Conservation (phyloP, 2,797 vertebrate genomes). For the Sebastes hopkinsi region DNA sequence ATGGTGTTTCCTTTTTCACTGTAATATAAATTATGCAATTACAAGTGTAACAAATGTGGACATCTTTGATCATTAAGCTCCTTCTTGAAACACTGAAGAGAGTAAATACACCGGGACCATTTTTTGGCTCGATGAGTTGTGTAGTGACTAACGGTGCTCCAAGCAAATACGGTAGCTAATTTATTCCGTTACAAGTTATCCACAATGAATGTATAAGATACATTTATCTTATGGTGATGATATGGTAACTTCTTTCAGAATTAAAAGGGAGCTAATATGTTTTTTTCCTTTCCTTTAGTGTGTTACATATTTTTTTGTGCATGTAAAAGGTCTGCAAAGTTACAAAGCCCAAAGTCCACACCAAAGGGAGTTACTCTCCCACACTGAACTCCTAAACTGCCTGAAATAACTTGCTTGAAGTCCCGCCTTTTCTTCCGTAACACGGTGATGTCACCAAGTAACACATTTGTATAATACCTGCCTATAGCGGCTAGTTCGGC, state of each 20-base stretch:
- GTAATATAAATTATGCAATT: slow-evolving; percentile 40
- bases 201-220: not conserved
- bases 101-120: not conserved
- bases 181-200: not conserved
- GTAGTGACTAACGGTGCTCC: not conserved
- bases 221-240: not conserved
- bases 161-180: not conserved
- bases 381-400: not conserved
- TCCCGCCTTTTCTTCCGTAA: not conserved
- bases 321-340: not conserved
- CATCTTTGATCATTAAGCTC: slow-evolving; percentile 8
- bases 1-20: not conserved
- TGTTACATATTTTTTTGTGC: not conserved
- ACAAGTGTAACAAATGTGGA: not conserved
- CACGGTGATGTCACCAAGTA: not conserved
- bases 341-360: not conserved
- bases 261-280: too few species aligned
- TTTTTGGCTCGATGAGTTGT: not conserved
- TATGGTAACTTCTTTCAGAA: not conserved
- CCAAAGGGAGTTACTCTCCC: not conserved
- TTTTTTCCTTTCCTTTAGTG: too few species aligned
- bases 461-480: not conserved
- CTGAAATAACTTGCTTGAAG: not conserved
- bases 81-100: not conserved
- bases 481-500: not conserved